These are phyloP conservation scores for Mactromeris polynyma DNA, from an alignment of 2,888 invertebrate genomes.

Conservation along the genomic window DNA sequence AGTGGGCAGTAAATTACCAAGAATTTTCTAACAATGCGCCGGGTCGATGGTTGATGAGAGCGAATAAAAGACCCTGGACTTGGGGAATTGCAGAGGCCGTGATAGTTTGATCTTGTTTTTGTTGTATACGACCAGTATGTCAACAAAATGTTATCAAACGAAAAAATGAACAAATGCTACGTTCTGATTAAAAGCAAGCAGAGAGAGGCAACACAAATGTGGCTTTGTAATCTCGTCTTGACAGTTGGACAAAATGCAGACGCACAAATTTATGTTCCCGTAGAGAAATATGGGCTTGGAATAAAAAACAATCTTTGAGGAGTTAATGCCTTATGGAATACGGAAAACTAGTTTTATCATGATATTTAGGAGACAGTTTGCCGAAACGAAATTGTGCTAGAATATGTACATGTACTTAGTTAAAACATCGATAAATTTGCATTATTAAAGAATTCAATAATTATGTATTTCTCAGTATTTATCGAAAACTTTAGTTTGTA, in stretches of 20 bases:
- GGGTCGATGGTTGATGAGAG: conserved; percentile 51
- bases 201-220: neutral
- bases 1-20: conserved; percentile 65
- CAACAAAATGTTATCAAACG: conserved; percentile 50
- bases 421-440: no score
- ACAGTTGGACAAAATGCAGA: conserved; percentile 62
- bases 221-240: conserved; percentile 33
- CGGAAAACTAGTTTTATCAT: neutral
- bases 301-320: neutral
- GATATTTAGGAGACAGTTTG: neutral
- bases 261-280: conserved; percentile 51
- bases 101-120: conserved; percentile 56
- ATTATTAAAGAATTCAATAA: no score
- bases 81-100: conserved; percentile 46
- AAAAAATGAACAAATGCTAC: conserved; percentile 41
- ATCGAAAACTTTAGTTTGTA: no score
- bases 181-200: conserved; percentile 58
- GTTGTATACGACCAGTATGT: conserved; percentile 42
- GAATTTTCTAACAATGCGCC: conserved; percentile 58
- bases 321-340: neutral
- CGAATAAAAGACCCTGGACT: conserved; percentile 46
- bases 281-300: conserved; percentile 30
- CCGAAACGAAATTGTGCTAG: neutral
- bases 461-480: no score
- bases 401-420: neutral